phyloP scores from a whole-genome alignment of 2,888 invertebrate species.

The Drosophila lacicola region DNA sequence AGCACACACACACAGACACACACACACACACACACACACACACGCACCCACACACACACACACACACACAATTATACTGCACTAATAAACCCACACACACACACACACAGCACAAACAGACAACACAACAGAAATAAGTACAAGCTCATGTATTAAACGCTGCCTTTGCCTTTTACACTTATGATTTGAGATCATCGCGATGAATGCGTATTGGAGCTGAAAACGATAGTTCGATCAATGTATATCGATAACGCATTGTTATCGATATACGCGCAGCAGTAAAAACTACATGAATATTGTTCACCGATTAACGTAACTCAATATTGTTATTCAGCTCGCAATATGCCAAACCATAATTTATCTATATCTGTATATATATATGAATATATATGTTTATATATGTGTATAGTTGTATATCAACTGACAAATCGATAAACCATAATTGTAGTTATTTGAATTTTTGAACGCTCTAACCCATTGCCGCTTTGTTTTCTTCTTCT shows the following conservation, averaged over 20 bases:
- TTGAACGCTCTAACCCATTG: conserved; percentile 53
- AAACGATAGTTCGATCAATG: neutral
- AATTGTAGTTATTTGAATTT: conserved; percentile 12
- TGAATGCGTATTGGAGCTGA: conserved; percentile 23
- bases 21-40: neutral
- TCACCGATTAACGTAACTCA: neutral
- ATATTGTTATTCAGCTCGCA: conserved; percentile 6
- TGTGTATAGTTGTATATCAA: neutral
- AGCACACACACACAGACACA: too few relatives aligned
- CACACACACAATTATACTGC: neutral
- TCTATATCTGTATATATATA: neutral
- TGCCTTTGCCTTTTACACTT: conserved; percentile 72
- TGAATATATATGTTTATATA: neutral
- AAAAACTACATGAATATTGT: too few relatives aligned
- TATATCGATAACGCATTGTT: neutral
- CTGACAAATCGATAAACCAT: conserved; percentile 1
- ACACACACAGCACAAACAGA: conserved; percentile 6
- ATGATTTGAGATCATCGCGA: conserved; percentile 18
- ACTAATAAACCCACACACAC: neutral
- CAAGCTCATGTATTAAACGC: conserved; percentile 49
- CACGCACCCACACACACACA: conserved; percentile 1
- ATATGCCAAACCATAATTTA: neutral
- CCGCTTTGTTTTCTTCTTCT: conserved; percentile 46
- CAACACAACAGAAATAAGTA: conserved; percentile 16
- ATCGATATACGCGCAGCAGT: neutral